phyloP scores from a whole-genome alignment of 2,113 vertebrate species.

The Aptenodytes forsteri region DNA sequence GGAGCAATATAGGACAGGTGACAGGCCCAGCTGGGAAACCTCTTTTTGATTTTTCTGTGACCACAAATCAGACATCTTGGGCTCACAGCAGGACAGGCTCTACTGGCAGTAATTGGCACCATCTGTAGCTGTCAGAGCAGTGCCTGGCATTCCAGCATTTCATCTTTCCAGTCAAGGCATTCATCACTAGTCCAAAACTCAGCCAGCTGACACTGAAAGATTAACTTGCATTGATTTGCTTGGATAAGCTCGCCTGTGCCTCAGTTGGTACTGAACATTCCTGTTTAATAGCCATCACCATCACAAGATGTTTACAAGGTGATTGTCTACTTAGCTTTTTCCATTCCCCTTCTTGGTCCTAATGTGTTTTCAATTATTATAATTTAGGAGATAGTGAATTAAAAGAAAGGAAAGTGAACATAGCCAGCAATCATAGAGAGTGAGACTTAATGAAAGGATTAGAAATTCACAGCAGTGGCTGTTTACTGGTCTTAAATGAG shows the following conservation, averaged over 20 bases:
- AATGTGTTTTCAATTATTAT: conserved; percentile 66
- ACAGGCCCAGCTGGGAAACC: conserved; percentile 79
- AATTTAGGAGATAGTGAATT: conserved; percentile 57
- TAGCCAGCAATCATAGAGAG: neutral
- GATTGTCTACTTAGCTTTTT: conserved; percentile 62
- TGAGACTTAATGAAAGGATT: neutral
- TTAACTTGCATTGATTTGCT: conserved; percentile 89
- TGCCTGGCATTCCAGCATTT: conserved; percentile 82
- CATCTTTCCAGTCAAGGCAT: conserved; percentile 82
- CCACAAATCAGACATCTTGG: conserved; percentile 84
- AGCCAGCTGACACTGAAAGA: conserved; percentile 85
- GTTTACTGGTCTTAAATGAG: conserved; percentile 26
- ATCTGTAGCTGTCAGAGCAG: conserved; percentile 87
- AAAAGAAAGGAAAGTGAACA: conserved; percentile 20
- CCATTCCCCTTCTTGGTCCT: conserved; percentile 23
- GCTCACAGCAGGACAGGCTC: conserved; percentile 81
- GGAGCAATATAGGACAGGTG: conserved; percentile 75
- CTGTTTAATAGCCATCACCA: conserved; percentile 72
- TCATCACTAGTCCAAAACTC: conserved; percentile 82
- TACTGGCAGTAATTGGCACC: conserved; percentile 87
- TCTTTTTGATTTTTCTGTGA: conserved; percentile 78
- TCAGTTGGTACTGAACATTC: conserved; percentile 67
- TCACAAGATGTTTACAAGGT: conserved; percentile 75
- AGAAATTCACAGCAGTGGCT: conserved; percentile 22
- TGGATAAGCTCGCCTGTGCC: conserved; percentile 80